phyloP scores from a whole-genome alignment of 1,140 invertebrate genomes.

The Drosophila erecta region DNA sequence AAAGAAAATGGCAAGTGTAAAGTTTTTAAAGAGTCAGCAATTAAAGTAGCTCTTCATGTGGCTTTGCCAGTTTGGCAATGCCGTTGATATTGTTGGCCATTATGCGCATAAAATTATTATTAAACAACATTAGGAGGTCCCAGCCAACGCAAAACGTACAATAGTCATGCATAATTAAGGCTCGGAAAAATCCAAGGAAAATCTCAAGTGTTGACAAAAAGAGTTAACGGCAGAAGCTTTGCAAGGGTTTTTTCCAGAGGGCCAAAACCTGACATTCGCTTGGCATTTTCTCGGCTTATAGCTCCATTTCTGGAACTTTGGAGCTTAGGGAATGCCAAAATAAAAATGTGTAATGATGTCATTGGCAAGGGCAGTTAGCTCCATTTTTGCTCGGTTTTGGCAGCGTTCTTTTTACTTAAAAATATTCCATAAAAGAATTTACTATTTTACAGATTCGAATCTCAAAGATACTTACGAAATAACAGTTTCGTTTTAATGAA shows the following conservation, averaged over 20 bases:
- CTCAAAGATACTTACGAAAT: no score
- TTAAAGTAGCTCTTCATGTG: conserved; percentile 60
- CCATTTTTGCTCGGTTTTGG: conserved; percentile 10
- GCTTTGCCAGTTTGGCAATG: conserved; percentile 59
- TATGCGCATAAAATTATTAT: conserved; percentile 76
- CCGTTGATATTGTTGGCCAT: conserved; percentile 44
- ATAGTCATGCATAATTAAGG: conserved; percentile 78
- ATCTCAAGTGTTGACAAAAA: conserved; percentile 55
- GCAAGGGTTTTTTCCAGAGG: conserved; percentile 15
- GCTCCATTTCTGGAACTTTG: conserved; percentile 22
- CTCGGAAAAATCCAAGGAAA: conserved; percentile 56
- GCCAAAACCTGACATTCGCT: conserved; percentile 10
- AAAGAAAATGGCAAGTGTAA: conserved; percentile 60
- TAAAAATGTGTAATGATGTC: conserved; percentile 40
- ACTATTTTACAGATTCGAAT: no score
- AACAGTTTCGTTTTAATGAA: no score
- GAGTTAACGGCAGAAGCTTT: conserved; percentile 35
- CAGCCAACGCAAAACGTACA: conserved; percentile 47
- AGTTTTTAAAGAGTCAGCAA: conserved; percentile 74
- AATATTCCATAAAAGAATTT: no score
- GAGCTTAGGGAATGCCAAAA: conserved; percentile 27
- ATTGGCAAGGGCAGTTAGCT: conserved; percentile 38
- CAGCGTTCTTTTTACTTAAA: conserved; percentile 1
- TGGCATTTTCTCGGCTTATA: conserved; percentile 23
- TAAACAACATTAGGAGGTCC: conserved; percentile 33